Percentiles rank a stretch among this genome's conserved stretches.
phyloP scores from a whole-genome alignment of 2,113 vertebrate species.

The Pangasianodon hypophthalmus region DNA sequence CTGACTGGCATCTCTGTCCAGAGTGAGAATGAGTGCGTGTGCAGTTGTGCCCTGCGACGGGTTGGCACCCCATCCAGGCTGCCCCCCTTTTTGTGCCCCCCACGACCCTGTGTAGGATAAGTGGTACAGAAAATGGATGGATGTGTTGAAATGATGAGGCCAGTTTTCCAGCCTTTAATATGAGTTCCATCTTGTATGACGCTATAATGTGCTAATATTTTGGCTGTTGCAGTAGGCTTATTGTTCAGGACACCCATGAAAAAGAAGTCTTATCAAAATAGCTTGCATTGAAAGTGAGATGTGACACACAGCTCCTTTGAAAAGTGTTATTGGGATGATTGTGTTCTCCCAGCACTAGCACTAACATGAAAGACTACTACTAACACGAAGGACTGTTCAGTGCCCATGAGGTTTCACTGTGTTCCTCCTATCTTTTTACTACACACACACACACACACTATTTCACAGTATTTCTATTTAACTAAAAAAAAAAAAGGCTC shows the following conservation, averaged over 20 bases:
- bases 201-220: background rate
- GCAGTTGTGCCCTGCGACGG: too few species aligned
- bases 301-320: background rate
- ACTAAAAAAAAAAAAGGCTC: background rate
- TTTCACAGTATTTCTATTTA: background rate
- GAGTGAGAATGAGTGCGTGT: too few species aligned
- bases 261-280: background rate
- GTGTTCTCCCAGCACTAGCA: background rate
- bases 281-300: background rate
- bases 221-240: background rate
- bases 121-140: too few species aligned
- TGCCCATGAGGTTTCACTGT: background rate
- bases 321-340: background rate
- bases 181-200: background rate
- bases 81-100: too few species aligned
- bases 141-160: background rate
- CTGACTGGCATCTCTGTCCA: too few species aligned
- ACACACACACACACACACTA: background rate
- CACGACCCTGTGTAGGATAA: too few species aligned
- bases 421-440: background rate
- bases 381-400: background rate
- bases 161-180: background rate
- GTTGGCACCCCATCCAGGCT: too few species aligned
- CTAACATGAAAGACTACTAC: background rate
- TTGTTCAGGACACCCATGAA: background rate